phyloP scores from a whole-genome alignment of 2,888 invertebrate species.

The Microdon myrmicae region DNA sequence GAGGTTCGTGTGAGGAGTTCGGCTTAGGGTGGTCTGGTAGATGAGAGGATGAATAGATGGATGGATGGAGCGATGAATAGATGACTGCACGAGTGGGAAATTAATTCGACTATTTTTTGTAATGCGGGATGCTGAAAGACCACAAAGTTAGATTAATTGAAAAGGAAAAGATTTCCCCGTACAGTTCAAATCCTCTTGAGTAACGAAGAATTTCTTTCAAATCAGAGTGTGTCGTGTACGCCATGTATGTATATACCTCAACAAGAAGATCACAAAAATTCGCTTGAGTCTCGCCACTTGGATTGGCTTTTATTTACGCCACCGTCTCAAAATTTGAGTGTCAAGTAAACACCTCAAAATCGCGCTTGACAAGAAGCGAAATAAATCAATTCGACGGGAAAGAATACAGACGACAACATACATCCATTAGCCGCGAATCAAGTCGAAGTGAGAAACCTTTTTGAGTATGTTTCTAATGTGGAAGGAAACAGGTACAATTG shows the following conservation, averaged over 20 bases:
- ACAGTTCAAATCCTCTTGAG: constrained; percentile 5
- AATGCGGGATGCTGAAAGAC: constrained; percentile 12
- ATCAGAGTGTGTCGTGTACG: constrained; percentile 1
- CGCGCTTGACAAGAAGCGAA: too few relatives aligned
- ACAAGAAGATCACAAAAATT: constrained; percentile 11
- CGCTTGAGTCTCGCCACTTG: constrained; percentile 7
- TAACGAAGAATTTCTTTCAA: neutral
- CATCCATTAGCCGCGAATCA: too few relatives aligned
- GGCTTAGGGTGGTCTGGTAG: constrained; percentile 2
- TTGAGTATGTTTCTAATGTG: too few relatives aligned
- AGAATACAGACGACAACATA: too few relatives aligned
- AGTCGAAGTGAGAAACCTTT: too few relatives aligned
- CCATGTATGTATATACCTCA: too few relatives aligned
- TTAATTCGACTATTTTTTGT: neutral
- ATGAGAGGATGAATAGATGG: neutral
- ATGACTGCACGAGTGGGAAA: neutral
- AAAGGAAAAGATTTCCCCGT: constrained; percentile 11
- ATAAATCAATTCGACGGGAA: too few relatives aligned
- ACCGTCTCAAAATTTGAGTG: too few relatives aligned
- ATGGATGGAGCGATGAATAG: neutral
- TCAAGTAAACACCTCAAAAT: too few relatives aligned
- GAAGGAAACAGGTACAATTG: too few relatives aligned
- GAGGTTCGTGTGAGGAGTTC: neutral
- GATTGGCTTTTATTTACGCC: constrained; percentile 24
- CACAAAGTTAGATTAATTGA: constrained; percentile 20